Conservation (phyloP, 2,113 vertebrate species). For the Gavia stellata region DNA sequence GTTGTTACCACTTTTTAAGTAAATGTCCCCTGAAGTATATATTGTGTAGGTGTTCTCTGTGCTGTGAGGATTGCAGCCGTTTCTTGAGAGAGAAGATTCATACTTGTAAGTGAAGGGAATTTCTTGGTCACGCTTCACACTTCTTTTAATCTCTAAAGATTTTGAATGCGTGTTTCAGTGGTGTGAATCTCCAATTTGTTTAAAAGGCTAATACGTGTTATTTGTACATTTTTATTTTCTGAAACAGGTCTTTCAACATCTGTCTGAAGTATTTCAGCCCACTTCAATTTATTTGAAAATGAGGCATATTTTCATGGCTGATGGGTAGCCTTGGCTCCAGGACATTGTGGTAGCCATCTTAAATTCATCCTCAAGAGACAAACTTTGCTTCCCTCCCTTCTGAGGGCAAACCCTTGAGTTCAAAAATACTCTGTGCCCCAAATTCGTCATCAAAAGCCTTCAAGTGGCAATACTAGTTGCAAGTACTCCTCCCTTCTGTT, state of each 20-base stretch:
- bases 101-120: not conserved
- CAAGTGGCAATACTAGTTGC: not conserved
- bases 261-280: not conserved
- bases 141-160: not conserved
- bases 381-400: not conserved
- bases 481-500: not conserved
- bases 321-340: not conserved
- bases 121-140: not conserved
- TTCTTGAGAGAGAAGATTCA: not conserved
- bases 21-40: not conserved
- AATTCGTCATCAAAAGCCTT: not conserved
- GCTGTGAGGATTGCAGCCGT: not conserved
- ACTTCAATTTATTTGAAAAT: not conserved
- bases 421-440: not conserved
- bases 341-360: not conserved
- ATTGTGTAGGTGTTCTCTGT: not conserved
- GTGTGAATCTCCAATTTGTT: not conserved
- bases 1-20: not conserved
- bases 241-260: not conserved
- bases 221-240: not conserved
- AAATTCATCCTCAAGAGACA: not conserved
- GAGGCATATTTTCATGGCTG: not conserved
- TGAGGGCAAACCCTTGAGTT: not conserved
- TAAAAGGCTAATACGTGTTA: not conserved
- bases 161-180: not conserved